Percentiles rank a stretch among this genome's conserved stretches.
Conservation (phyloP, 2,797 vertebrate species). For the Eulemur albifrons region DNA sequence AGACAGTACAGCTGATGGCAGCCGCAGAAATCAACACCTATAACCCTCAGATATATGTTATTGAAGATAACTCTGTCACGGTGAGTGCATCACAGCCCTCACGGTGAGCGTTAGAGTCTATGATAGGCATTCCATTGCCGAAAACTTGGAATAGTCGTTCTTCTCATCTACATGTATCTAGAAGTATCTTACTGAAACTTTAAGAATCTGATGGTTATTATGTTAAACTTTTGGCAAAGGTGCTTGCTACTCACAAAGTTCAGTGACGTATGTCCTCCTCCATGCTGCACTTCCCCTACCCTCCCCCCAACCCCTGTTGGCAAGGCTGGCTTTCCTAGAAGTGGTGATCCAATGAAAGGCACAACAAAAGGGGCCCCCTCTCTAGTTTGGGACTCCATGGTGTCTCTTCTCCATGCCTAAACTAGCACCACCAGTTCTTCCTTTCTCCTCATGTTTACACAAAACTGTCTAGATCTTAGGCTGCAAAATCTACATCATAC, state of each 20-base stretch:
- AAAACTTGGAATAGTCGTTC: not conserved
- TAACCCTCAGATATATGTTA: conserved; percentile 88
- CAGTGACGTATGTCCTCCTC: not conserved
- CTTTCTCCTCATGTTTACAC: not conserved
- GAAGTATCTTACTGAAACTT: not conserved
- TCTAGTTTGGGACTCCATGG: not conserved
- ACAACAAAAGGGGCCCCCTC: not conserved
- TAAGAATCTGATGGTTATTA: not conserved
- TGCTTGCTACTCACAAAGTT: not conserved
- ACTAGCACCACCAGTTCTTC: not conserved
- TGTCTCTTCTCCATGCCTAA: not conserved
- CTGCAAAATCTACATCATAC: not conserved
- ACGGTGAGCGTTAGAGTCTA: rapidly evolving
- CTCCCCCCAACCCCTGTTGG: not conserved
- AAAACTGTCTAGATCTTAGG: not conserved
- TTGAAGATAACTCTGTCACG: conserved; percentile 85
- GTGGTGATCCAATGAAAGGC: too few relatives aligned
- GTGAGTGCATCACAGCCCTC: conserved; percentile 80
- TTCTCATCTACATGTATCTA: not conserved
- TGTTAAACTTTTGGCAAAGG: not conserved
- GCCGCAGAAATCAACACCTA: conserved; percentile 86
- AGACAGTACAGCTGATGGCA: conserved; percentile 86
- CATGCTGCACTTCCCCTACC: too few relatives aligned
- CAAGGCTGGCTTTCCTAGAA: not conserved
- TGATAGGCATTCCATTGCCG: not conserved